phyloP scores from a whole-genome alignment of 2,888 invertebrate species.

The Clepsis dumicolana region DNA sequence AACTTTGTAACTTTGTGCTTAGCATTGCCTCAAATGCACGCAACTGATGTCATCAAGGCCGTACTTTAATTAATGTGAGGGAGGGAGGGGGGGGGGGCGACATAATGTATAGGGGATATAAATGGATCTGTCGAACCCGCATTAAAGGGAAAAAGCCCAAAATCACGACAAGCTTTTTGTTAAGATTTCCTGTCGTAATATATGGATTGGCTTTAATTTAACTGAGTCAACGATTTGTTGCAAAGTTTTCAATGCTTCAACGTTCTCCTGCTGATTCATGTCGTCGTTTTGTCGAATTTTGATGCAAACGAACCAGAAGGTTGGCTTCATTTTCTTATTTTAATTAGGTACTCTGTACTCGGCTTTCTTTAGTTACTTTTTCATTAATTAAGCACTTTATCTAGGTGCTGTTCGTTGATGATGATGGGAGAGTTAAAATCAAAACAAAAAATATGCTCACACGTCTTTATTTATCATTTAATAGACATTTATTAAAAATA shows the following conservation, averaged over 20 bases:
- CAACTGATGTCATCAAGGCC: slow-evolving; percentile 27
- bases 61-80: slow-evolving; percentile 33
- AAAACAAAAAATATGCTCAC: slow-evolving; percentile 9
- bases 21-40: slow-evolving; percentile 29
- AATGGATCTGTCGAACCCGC: slow-evolving; percentile 12
- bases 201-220: neutral
- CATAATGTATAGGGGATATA: slow-evolving; percentile 12
- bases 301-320: no score
- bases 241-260: no score
- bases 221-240: neutral
- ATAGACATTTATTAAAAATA: slow-evolving; percentile 41
- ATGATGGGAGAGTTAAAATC: neutral
- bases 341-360: no score
- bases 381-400: no score
- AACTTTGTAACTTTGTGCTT: neutral
- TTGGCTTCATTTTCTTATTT: no score
- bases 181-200: slow-evolving; percentile 3
- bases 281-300: no score
- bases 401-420: neutral
- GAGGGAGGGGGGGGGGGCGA: neutral
- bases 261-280: no score
- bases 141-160: neutral
- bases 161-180: neutral
- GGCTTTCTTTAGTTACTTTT: no score
- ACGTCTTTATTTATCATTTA: slow-evolving; percentile 21